Base-by-base conservation (phyloP, 2,888 invertebrate genomes). In the Willowsia nigromaculata region DNA sequence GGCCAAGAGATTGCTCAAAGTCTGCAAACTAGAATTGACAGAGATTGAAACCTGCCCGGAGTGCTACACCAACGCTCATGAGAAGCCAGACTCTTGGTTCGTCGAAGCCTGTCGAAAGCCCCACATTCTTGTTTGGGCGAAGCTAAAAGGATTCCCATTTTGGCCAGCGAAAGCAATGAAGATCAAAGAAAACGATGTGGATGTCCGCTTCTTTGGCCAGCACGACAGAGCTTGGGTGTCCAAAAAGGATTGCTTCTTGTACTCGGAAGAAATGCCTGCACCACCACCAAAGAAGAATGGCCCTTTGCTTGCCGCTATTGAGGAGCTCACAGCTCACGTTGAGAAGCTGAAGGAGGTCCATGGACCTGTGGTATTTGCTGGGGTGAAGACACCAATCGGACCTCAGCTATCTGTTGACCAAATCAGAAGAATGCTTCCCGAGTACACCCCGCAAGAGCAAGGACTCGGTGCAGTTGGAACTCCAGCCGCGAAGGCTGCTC, bases 121-220 rank as follows among this genome's bases (percentile, higher is more conserved):
- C 0, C 99, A 99, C 94, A 94, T 97, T 18, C 94, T 99, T 85
- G 96, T 99, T 0, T 99, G 99, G 99, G 99, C 99, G 0, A 98
- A 99, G 94, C 95, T 99, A 13, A 98, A 98, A 95, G 99, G 98
- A 13, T 99, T 98, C 93, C 99, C 99, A 0, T 98, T 97, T 94
- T 99, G 99, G 99, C 99, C 99, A 0, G 99, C 98, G 0, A 99
- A 99, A 94, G 97, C 96, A 0, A 97, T 97, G 96, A 95, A 96
- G 0, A 94, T 95, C 7, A 96, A 96, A 87, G 94, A 95, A 27
- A 95, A 95, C 91, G 93, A 94, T 22, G 97, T 98, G 0, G 98
- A 99, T 94, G 98, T 98, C 1, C 94, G 98, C 1, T 99, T 99
- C 94, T 99, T 99, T 94, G 99, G 99, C 0, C 97, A 97, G 22